phyloP scores from a whole-genome alignment of 2,113 vertebrate genomes.

The Cacatua alba region DNA sequence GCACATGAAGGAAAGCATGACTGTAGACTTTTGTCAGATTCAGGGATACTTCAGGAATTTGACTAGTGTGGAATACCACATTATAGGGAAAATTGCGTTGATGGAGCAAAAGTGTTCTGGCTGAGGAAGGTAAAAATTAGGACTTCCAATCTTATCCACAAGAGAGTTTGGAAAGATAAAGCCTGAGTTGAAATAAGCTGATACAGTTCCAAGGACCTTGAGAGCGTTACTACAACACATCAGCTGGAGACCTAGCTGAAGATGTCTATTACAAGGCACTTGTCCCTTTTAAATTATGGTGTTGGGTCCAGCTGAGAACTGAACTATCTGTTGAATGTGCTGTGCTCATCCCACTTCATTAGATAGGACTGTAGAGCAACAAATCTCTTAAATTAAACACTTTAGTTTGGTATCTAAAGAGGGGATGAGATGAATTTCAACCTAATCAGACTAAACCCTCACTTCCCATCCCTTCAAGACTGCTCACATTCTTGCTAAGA shows the following conservation, averaged over 20 bases:
- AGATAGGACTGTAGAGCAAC: not conserved
- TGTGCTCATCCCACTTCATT: not conserved
- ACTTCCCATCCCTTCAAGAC: not conserved
- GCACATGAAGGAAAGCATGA: not conserved
- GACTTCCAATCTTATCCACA: not conserved
- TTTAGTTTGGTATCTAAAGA: slow-evolving; percentile 20
- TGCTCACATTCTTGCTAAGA: not conserved
- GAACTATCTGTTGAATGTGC: not conserved
- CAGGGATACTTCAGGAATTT: not conserved
- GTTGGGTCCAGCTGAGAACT: not conserved
- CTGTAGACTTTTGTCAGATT: not conserved
- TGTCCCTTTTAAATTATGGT: not conserved
- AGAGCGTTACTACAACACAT: not conserved
- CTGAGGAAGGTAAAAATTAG: not conserved
- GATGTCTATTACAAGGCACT: not conserved
- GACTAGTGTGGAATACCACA: not conserved
- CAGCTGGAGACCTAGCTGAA: not conserved
- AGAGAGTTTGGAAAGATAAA: not conserved
- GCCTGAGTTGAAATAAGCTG: not conserved
- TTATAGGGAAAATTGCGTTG: not conserved
- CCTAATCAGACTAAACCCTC: not conserved
- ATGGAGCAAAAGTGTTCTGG: not conserved
- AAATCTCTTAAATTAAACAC: not conserved
- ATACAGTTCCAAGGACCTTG: not conserved
- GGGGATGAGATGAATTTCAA: not conserved